These are phyloP conservation scores for Babyrousa celebensis DNA, from an alignment of 2,797 vertebrate genomes.

Conservation along the genomic window DNA sequence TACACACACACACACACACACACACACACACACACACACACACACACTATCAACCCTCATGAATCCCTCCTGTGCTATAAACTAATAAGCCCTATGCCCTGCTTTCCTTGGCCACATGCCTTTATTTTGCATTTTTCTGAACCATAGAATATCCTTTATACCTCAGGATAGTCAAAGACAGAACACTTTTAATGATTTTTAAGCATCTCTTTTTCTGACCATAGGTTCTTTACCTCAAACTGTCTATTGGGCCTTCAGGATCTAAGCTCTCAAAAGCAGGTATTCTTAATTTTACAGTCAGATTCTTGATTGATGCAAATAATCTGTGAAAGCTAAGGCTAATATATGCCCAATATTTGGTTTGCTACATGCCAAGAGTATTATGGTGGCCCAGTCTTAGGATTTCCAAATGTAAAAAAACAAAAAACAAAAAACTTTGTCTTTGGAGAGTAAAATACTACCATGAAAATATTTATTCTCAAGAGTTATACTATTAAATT, in stretches of 20 bases:
- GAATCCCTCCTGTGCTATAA: slow-evolving; percentile 44
- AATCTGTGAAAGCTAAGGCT: slow-evolving; percentile 8
- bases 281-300: neutral
- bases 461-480: neutral
- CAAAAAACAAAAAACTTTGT: neutral
- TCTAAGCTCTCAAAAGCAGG: slow-evolving; percentile 6
- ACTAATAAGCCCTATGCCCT: neutral
- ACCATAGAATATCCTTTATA: slow-evolving; percentile 58
- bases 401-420: neutral
- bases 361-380: neutral
- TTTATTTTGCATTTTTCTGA: slow-evolving; percentile 66
- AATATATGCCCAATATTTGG: neutral
- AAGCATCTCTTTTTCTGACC: slow-evolving; percentile 40
- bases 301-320: neutral
- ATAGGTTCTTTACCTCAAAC: neutral
- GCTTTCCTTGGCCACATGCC: neutral
- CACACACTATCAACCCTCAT: slow-evolving; percentile 1
- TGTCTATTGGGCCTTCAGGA: neutral
- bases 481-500: neutral
- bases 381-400: neutral
- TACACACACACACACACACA: neutral
- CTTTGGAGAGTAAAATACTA: neutral
- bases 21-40: neutral
- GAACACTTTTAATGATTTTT: slow-evolving; percentile 24
- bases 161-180: slow-evolving; percentile 30